A percentile compares a stretch with the other conserved stretches of the same genome.
These are phyloP conservation scores for Oceanodroma leucorhoa DNA, from an alignment of 2,797 vertebrate species.

Conservation along the genomic window DNA sequence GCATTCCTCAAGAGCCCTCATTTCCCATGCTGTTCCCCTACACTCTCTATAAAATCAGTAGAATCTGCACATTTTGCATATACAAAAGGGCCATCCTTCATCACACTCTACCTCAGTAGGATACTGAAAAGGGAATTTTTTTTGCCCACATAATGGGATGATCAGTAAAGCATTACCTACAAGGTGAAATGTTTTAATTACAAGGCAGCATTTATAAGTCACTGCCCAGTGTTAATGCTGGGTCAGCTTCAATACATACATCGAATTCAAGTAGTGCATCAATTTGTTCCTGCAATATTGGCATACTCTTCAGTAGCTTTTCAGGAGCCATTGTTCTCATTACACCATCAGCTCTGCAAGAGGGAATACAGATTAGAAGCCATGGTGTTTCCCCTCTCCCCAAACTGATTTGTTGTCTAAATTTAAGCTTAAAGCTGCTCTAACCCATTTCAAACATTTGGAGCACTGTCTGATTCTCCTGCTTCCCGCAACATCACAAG, in stretches of 20 bases:
- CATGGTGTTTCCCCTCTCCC: background rate
- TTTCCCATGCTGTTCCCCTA: background rate
- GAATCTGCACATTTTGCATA: background rate
- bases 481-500: background rate
- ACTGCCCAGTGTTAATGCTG: background rate
- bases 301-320: slow-evolving; percentile 97
- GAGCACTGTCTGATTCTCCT: background rate
- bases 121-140: background rate
- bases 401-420: background rate
- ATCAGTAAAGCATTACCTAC: background rate
- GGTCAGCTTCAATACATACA: slow-evolving; percentile 77
- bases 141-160: background rate
- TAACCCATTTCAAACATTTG: background rate
- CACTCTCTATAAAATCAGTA: background rate
- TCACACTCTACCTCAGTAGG: background rate
- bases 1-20: background rate
- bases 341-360: slow-evolving; percentile 89
- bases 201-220: background rate
- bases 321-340: slow-evolving; percentile 97
- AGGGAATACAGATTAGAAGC: background rate
- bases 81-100: background rate
- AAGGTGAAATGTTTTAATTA: background rate
- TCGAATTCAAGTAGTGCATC: slow-evolving; percentile 97
- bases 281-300: slow-evolving; percentile 94
- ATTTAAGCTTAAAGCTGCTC: background rate